Percentiles rank a stretch among this genome's conserved stretches.
These are phyloP conservation scores for Drosophila nigromelanica DNA, from an alignment of 1,140 invertebrate species.

Conservation along the genomic window DNA sequence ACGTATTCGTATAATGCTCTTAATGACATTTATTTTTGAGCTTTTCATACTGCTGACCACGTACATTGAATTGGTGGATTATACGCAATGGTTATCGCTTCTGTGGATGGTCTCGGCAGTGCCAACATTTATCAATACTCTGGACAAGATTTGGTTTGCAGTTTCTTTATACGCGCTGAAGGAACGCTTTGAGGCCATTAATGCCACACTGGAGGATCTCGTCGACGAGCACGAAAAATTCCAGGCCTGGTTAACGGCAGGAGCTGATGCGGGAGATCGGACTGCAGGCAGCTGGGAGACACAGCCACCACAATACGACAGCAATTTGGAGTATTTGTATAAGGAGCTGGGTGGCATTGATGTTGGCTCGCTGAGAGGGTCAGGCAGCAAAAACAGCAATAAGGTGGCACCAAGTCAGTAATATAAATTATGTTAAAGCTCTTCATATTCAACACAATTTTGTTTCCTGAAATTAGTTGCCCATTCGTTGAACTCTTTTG, in stretches of 20 bases:
- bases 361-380: constrained; percentile 44
- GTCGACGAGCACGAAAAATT: constrained; percentile 68
- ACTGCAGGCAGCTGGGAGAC: constrained; percentile 33
- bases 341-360: constrained; percentile 70
- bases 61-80: constrained; percentile 67
- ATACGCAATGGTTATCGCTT: constrained; percentile 67
- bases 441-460: neutral
- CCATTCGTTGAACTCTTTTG: constrained; percentile 70
- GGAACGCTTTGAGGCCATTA: constrained; percentile 76
- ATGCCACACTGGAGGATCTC: constrained; percentile 65
- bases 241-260: constrained; percentile 54
- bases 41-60: constrained; percentile 65
- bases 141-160: constrained; percentile 83
- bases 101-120: constrained; percentile 70
- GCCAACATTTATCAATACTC: constrained; percentile 74
- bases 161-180: constrained; percentile 72
- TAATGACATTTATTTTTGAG: constrained; percentile 71
- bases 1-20: constrained; percentile 67
- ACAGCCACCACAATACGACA: constrained; percentile 65
- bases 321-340: constrained; percentile 71
- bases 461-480: constrained; percentile 35
- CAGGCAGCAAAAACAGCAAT: constrained; percentile 48
- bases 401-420: constrained; percentile 66
- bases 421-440: neutral
- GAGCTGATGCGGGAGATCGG: constrained; percentile 1